These are phyloP conservation scores for Micropoecilia bifurca DNA, from an alignment of 2,797 vertebrate species.

Conservation along the genomic window DNA sequence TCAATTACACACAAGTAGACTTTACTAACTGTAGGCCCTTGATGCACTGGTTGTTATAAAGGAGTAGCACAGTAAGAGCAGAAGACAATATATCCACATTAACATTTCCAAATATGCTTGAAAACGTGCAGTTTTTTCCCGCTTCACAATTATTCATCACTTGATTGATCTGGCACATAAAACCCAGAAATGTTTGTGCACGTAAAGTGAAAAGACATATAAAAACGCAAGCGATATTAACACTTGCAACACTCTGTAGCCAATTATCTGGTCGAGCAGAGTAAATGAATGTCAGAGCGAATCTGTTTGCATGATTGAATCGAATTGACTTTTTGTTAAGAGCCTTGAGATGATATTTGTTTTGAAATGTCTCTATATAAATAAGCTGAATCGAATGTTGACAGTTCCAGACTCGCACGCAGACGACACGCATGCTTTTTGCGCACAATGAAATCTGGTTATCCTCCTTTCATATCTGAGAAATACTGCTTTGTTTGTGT, in stretches of 20 bases:
- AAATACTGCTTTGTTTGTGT: not conserved
- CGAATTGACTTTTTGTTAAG: not conserved
- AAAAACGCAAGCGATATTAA: not conserved
- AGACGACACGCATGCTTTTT: not conserved
- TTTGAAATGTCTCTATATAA: constrained; percentile 11
- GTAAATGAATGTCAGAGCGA: not conserved
- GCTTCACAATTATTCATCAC: not conserved
- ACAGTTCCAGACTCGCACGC: not conserved
- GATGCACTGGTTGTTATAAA: not conserved
- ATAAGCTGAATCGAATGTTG: constrained; percentile 3
- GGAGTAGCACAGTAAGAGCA: not conserved
- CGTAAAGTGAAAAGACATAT: not conserved
- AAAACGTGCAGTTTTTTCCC: not conserved
- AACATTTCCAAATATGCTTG: not conserved
- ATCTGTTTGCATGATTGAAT: not conserved
- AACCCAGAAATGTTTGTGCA: not conserved
- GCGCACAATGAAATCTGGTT: not conserved
- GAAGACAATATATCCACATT: not conserved
- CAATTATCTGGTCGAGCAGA: not conserved
- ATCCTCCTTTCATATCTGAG: not conserved
- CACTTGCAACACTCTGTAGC: not conserved
- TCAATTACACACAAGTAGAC: not conserved
- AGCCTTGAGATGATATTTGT: not conserved
- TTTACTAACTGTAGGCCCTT: not conserved
- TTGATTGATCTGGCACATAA: not conserved